Conservation (phyloP, 2,113 vertebrate genomes). For the Mustela lutreola region DNA sequence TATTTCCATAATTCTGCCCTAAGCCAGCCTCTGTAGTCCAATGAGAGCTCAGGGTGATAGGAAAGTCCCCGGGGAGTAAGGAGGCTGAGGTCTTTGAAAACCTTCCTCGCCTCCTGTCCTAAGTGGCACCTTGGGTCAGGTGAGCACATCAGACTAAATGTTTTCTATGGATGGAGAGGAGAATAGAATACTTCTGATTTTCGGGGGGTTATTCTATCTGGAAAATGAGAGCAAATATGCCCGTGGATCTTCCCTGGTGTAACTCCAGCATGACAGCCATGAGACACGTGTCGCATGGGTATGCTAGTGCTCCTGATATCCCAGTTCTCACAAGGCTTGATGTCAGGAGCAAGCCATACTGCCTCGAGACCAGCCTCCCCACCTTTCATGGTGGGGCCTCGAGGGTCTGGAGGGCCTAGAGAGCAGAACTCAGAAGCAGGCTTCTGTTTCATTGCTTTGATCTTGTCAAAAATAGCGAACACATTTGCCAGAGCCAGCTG, state of each 20-base stretch:
- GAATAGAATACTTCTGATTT: neutral
- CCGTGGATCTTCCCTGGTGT: neutral
- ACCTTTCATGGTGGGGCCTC: neutral
- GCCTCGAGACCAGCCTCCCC: neutral
- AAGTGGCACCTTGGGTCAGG: neutral
- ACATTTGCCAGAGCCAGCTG: conserved; percentile 51
- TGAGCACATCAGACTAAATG: neutral
- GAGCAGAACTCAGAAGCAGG: neutral
- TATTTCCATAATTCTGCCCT: neutral
- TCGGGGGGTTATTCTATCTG: neutral
- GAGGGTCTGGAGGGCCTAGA: neutral
- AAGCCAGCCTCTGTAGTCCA: neutral
- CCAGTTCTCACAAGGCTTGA: neutral
- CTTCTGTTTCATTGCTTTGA: conserved; percentile 36
- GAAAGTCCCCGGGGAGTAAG: neutral
- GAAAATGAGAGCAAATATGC: neutral
- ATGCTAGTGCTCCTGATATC: neutral
- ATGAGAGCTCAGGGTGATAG: neutral
- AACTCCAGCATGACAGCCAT: neutral
- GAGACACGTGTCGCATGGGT: neutral
- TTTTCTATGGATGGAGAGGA: neutral
- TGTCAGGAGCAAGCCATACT: neutral
- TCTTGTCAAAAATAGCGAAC: conserved; percentile 39
- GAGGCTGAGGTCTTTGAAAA: neutral
- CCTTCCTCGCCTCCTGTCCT: neutral